Base-by-base conservation (phyloP, 2,113 vertebrate species). In the Melanerpes formicivorus region DNA sequence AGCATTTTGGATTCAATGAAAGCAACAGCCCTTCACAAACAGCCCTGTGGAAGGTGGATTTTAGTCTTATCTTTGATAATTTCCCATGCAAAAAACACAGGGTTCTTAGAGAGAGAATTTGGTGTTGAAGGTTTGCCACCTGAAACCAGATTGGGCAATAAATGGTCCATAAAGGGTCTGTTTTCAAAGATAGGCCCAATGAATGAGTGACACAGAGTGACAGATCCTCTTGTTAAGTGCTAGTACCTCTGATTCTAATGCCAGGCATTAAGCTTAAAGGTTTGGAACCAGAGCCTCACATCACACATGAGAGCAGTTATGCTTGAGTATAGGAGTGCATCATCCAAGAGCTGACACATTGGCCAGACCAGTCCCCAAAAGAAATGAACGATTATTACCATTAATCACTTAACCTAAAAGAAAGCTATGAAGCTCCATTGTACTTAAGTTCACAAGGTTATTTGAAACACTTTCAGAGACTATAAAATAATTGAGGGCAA, bases 231-330 rank as follows among this genome's bases (percentile, higher is more conserved):
- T 70, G 18, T 23, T 65, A 62, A 79, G 29, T 12, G 5, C 8
- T 62, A 8, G 19, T 44, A 6, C 5, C 13, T 76, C n/a, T 15
- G 21, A 21, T 2, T 67, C 30, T 58, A 58, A 25, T 19, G 37
- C 27, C n/a, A 62, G 22, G 10, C 13, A 40, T 8, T 0, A 0
- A 27, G 11, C 12, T 65, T n/a, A 30, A 58, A 79, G 18, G 2
- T 69, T 37, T 50, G 32, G 63, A 50, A 59, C 23, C n/a, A 79
- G 55, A 69, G 4, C 11, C 26, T 72, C 40, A 25, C 3, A 17
- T 2, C 0, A 3, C 11, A 40, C 5, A 15, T 9, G 18, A 76
- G 2, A 87, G 11, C 9, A 69, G 14, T 23, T 82, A 46, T 79
- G 22, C 21, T 37, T 3, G 1, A 56, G 26, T 62, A 6, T 29